These are phyloP conservation scores for Idris sp. DNA, from an alignment of 1,140 invertebrate genomes.

Conservation along the genomic window DNA sequence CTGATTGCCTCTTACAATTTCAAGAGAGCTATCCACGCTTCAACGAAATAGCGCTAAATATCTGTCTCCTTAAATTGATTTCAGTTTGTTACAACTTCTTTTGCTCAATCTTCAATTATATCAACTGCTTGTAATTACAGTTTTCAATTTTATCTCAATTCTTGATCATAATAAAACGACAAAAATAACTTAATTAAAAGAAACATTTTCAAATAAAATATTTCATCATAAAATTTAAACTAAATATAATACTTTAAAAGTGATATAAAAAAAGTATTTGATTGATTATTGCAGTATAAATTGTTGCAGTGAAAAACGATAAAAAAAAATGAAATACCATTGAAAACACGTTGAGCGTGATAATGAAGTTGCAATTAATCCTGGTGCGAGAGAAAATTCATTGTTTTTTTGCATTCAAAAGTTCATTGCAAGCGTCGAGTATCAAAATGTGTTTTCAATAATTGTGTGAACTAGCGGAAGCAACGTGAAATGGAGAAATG, in stretches of 20 bases:
- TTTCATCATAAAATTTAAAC: no score
- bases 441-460: slow-evolving; percentile 75
- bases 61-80: slow-evolving; percentile 57
- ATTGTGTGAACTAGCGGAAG: slow-evolving; percentile 76
- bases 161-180: neutral
- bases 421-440: slow-evolving; percentile 32
- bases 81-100: slow-evolving; percentile 58
- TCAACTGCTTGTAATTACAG: slow-evolving; percentile 33
- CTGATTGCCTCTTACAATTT: slow-evolving; percentile 72
- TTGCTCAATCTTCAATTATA: slow-evolving; percentile 44
- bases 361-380: slow-evolving; percentile 60
- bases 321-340: slow-evolving; percentile 8
- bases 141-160: slow-evolving; percentile 25
- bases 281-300: no score
- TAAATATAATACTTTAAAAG: no score
- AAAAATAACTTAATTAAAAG: slow-evolving; percentile 4
- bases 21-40: slow-evolving; percentile 66
- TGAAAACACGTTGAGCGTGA: slow-evolving; percentile 9
- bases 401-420: slow-evolving; percentile 33
- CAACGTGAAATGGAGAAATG: slow-evolving; percentile 37
- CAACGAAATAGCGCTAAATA: slow-evolving; percentile 67
- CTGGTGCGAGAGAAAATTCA: slow-evolving; percentile 8
- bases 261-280: no score
- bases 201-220: no score
- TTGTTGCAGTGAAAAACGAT: no score